Percentiles rank a stretch among this genome's conserved stretches.
These are phyloP conservation scores for Neoarius graeffei DNA, from an alignment of 2,113 vertebrate genomes.

Conservation along the genomic window DNA sequence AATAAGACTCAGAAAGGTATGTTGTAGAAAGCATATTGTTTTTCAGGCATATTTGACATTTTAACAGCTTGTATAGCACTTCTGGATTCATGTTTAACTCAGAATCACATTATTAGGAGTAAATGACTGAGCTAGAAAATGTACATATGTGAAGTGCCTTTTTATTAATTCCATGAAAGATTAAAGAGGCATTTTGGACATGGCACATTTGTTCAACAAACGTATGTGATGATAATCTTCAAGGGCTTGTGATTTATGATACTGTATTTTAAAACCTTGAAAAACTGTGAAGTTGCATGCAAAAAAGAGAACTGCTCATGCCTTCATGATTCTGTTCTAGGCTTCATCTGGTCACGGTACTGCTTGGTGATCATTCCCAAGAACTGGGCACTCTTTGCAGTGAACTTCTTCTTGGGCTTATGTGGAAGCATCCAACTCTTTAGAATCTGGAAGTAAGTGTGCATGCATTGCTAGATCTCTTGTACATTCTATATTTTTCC, in stretches of 20 bases:
- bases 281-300: not conserved
- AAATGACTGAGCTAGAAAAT: not conserved
- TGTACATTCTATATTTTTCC: not conserved
- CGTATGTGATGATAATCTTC: not conserved
- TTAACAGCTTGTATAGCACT: not conserved
- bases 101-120: not conserved
- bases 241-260: not conserved
- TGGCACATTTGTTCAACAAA: not conserved
- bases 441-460: slow-evolving; percentile 83
- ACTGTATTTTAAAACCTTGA: not conserved
- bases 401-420: slow-evolving; percentile 87
- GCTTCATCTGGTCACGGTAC: slow-evolving; percentile 88
- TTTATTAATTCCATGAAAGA: not conserved
- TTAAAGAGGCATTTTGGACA: not conserved
- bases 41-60: not conserved
- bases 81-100: not conserved
- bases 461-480: not conserved
- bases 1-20: not conserved
- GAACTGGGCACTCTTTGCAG: slow-evolving; percentile 86
- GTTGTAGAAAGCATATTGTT: not conserved
- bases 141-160: not conserved
- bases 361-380: slow-evolving; percentile 88
- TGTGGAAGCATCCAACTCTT: slow-evolving; percentile 82
- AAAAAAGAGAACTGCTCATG: not conserved
- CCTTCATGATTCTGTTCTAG: slow-evolving; percentile 59